Evolutionary conservation across 2,888 invertebrate genomes (phyloP).

Genomic region (Coleophora flavipennella): DNA sequence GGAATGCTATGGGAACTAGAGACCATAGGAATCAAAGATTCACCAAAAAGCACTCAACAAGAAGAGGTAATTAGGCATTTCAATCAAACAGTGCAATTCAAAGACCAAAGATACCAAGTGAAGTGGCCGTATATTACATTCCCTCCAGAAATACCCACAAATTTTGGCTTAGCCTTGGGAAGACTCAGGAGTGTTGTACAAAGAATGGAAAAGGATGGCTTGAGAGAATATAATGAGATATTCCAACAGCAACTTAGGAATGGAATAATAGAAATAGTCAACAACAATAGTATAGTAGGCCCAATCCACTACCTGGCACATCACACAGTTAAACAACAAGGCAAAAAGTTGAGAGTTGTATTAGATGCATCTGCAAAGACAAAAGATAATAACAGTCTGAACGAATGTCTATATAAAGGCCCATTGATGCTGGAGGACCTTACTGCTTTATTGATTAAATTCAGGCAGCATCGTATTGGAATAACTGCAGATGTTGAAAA

Average conservation of each 20-base stretch:
- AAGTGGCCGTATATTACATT: constrained; percentile 7
- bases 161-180: constrained; percentile 5
- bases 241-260: constrained; percentile 3
- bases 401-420: constrained; percentile 19
- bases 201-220: neutral
- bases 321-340: constrained; percentile 4
- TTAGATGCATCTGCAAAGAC: constrained; percentile 17
- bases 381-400: constrained; percentile 14
- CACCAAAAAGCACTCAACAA: constrained; percentile 6
- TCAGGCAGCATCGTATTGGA: constrained; percentile 14
- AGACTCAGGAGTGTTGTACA: constrained; percentile 1
- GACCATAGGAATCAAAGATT: constrained; percentile 9
- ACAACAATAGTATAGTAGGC: neutral
- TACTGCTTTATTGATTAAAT: constrained; percentile 16
- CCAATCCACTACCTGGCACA: constrained; percentile 10
- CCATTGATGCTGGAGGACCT: constrained; percentile 20
- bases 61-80: neutral
- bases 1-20: constrained; percentile 9
- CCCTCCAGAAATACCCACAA: constrained; percentile 4
- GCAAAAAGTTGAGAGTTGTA: constrained; percentile 11
- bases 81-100: neutral
- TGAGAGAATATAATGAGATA: constrained; percentile 1
- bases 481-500: constrained; percentile 8
- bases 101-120: constrained; percentile 1
- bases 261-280: constrained; percentile 5